These are phyloP conservation scores for Oxygymnocypris stewartii DNA, from an alignment of 2,113 vertebrate genomes.

Conservation along the genomic window DNA sequence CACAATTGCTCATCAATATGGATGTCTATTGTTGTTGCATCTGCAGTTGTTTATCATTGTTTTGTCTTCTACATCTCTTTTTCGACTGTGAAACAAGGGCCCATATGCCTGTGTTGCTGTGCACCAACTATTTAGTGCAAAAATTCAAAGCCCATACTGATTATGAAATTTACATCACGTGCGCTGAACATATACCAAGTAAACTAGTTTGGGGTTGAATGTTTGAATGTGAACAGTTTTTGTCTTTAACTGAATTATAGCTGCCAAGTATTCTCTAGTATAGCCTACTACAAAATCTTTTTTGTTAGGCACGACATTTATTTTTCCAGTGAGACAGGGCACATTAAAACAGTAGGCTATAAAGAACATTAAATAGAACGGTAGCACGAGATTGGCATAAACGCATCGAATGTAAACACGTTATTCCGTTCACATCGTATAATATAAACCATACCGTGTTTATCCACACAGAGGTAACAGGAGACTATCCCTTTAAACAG, in stretches of 20 bases:
- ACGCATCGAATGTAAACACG: neutral
- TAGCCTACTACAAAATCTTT: neutral
- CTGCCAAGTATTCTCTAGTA: neutral
- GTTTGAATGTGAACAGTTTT: too few species aligned
- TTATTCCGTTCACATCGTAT: neutral
- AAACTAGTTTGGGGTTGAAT: too few species aligned
- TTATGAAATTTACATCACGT: too few species aligned
- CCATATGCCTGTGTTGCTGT: too few species aligned
- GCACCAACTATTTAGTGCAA: too few species aligned
- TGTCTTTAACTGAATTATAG: too few species aligned
- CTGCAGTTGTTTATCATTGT: neutral
- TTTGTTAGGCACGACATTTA: neutral
- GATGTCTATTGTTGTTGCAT: neutral
- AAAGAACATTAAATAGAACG: neutral
- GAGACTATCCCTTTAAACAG: conserved; percentile 61
- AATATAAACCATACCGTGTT: neutral
- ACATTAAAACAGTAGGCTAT: neutral
- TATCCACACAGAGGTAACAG: neutral
- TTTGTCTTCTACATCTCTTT: too few species aligned
- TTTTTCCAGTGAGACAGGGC: neutral
- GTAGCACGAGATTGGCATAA: neutral
- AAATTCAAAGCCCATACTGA: too few species aligned
- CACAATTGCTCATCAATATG: neutral
- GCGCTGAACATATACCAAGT: too few species aligned
- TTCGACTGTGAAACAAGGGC: too few species aligned